These are phyloP conservation scores for Buphagus erythrorhynchus DNA, from an alignment of 2,797 vertebrate genomes.

Conservation along the genomic window DNA sequence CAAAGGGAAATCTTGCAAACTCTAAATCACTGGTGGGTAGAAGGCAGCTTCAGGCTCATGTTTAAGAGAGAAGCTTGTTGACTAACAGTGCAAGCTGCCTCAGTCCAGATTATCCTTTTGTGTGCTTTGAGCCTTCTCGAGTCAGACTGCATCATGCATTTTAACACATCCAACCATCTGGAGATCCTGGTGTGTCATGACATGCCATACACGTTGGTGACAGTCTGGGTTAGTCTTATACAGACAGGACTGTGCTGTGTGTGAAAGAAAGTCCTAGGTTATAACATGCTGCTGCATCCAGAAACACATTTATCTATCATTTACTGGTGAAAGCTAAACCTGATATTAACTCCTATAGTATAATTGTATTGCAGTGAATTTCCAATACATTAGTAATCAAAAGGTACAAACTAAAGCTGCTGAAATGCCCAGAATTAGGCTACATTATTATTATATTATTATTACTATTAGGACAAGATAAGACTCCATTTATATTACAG, in stretches of 20 bases:
- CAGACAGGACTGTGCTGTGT: not conserved
- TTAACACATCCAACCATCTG: not conserved
- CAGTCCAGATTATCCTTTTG: not conserved
- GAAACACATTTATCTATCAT: not conserved
- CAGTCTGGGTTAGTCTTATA: not conserved
- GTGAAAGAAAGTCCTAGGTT: not conserved
- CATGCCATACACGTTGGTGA: not conserved
- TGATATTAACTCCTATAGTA: not conserved
- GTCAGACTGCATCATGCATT: not conserved
- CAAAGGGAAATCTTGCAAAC: not conserved
- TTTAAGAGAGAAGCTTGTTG: not conserved
- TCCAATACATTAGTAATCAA: not conserved
- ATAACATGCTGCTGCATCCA: not conserved
- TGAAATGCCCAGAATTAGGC: not conserved
- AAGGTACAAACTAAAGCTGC: not conserved
- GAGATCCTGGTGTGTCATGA: not conserved
- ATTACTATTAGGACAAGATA: not conserved
- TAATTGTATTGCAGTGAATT: not conserved
- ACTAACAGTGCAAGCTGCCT: not conserved
- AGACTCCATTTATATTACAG: not conserved
- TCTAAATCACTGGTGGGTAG: not conserved
- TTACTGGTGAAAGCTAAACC: not conserved
- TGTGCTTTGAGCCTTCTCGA: not conserved
- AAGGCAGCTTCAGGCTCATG: not conserved
- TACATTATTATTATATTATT: not conserved